phyloP scores from a whole-genome alignment of 2,113 vertebrate species.

The Atractosteus spatula region DNA sequence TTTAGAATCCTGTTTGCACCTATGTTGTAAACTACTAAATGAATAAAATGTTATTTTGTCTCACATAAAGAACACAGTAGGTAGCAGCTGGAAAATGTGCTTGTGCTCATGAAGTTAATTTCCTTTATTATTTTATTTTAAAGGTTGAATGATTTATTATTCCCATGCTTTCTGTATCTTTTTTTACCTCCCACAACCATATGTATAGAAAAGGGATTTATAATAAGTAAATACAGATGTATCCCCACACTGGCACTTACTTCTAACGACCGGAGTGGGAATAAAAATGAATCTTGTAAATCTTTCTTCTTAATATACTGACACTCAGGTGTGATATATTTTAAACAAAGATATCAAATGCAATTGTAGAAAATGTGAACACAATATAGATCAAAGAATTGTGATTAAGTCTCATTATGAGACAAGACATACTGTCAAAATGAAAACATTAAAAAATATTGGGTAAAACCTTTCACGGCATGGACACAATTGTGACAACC shows the following conservation, averaged over 20 bases:
- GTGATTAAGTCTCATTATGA: no score
- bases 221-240: neutral
- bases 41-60: neutral
- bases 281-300: no score
- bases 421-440: no score
- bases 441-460: no score
- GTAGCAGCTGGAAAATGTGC: conserved; percentile 2
- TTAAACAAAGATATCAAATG: no score
- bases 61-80: neutral
- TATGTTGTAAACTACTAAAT: neutral
- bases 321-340: no score
- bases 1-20: neutral
- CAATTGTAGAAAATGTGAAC: no score
- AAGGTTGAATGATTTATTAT: neutral
- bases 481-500: no score
- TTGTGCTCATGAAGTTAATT: conserved; percentile 4
- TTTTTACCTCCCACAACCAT: neutral
- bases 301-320: no score
- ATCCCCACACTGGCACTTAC: neutral
- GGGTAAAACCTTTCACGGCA: no score
- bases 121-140: conserved; percentile 3
- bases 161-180: neutral
- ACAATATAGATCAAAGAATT: no score
- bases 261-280: neutral
- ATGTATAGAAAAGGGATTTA: neutral